These are phyloP conservation scores for Ptiloglossa arizonensis DNA, from an alignment of 1,140 invertebrate species.

Conservation along the genomic window DNA sequence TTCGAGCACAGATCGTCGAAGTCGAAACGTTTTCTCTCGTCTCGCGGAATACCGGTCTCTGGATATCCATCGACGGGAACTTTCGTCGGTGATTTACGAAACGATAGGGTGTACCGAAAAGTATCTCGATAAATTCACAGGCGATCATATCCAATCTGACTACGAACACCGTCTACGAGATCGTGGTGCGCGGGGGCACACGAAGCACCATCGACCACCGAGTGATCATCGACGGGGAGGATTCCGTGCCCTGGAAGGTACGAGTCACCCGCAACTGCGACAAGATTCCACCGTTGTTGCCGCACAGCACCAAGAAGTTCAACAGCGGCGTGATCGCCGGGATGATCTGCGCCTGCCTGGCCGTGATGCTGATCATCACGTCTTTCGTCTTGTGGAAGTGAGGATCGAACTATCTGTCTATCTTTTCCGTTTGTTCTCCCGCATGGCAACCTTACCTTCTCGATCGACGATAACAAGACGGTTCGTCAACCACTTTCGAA, in stretches of 20 bases:
- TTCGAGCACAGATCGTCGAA: too few relatives aligned
- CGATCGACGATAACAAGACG: neutral
- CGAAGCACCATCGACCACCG: constrained; percentile 85
- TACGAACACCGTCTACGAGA: constrained; percentile 88
- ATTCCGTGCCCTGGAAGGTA: constrained; percentile 85
- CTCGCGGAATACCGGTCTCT: too few relatives aligned
- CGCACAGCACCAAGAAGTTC: constrained; percentile 84
- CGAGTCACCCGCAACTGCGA: constrained; percentile 87
- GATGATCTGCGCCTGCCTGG: constrained; percentile 88
- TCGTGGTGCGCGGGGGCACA: constrained; percentile 88
- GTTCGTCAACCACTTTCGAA: neutral
- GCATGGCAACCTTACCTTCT: neutral
- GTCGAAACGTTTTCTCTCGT: too few relatives aligned
- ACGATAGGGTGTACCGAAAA: too few relatives aligned
- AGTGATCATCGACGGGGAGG: constrained; percentile 86
- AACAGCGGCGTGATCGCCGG: constrained; percentile 88
- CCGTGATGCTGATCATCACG: constrained; percentile 87
- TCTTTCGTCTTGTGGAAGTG: constrained; percentile 91
- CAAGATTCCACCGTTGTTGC: constrained; percentile 83
- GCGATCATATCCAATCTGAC: constrained; percentile 89
- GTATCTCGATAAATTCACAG: constrained; percentile 81
- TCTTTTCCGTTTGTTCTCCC: neutral
- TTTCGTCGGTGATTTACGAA: too few relatives aligned
- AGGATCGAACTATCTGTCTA: constrained; percentile 65
- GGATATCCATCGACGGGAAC: too few relatives aligned